phyloP scores from a whole-genome alignment of 2,888 invertebrate species.

The Salticus scenicus region DNA sequence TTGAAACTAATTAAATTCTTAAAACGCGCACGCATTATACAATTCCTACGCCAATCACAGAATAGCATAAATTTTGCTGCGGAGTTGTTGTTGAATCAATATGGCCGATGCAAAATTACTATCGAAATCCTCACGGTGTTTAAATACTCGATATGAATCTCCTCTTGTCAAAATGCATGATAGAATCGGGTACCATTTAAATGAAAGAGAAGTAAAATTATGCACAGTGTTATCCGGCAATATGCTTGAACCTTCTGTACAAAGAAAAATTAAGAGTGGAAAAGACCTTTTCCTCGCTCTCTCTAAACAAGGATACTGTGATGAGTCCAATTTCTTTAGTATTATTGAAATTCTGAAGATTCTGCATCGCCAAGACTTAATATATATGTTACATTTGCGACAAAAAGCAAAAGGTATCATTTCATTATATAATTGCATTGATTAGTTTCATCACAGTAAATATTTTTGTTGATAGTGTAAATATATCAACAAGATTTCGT shows the following conservation, averaged over 20 bases:
- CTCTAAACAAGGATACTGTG: constrained; percentile 56
- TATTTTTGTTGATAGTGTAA: too few relatives aligned
- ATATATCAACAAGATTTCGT: too few relatives aligned
- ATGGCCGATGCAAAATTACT: constrained; percentile 50
- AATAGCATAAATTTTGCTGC: constrained; percentile 44
- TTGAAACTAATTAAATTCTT: constrained; percentile 41
- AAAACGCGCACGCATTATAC: constrained; percentile 48
- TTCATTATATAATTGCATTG: too few relatives aligned
- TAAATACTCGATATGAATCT: constrained; percentile 47
- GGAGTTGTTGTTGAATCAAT: constrained; percentile 48
- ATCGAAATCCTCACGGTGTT: not conserved
- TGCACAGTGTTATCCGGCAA: constrained; percentile 43
- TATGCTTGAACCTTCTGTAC: constrained; percentile 25
- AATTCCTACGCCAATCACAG: constrained; percentile 50
- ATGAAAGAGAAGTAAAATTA: constrained; percentile 49
- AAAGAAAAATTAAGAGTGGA: constrained; percentile 54
- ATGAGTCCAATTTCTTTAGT: constrained; percentile 57
- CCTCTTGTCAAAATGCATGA: constrained; percentile 43
- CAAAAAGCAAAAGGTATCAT: constrained; percentile 65
- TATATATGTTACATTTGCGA: constrained; percentile 52
- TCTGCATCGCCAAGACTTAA: constrained; percentile 60
- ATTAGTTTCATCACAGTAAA: too few relatives aligned
- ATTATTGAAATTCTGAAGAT: constrained; percentile 43
- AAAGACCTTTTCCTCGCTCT: constrained; percentile 58
- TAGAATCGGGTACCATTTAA: constrained; percentile 54